Percentiles rank a stretch among this genome's conserved stretches.
Conservation (phyloP, 2,113 vertebrate species). For the Ondatra zibethicus region DNA sequence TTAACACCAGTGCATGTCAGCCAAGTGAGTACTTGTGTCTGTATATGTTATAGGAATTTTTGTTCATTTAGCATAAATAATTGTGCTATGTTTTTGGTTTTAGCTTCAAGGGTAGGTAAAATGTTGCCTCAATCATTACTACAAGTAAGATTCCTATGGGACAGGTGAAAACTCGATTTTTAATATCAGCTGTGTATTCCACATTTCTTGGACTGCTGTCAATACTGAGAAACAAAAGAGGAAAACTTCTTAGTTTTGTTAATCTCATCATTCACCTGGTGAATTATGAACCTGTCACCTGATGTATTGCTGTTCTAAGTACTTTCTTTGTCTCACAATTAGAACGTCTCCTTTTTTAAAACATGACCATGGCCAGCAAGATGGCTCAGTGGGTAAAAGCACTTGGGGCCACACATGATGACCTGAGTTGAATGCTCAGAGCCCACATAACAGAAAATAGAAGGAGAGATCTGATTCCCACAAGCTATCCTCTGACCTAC, state of each 20-base stretch:
- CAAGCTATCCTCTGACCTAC: not conserved
- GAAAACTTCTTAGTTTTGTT: constrained; percentile 38
- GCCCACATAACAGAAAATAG: not conserved
- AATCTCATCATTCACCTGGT: constrained; percentile 33
- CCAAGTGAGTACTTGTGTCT: constrained; percentile 90
- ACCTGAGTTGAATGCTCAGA: not conserved
- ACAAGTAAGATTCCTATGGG: not conserved
- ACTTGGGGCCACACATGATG: not conserved
- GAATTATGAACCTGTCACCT: not conserved
- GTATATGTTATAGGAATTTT: constrained; percentile 56
- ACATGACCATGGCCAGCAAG: not conserved
- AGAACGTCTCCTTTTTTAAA: not conserved
- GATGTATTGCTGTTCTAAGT: constrained; percentile 10
- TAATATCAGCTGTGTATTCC: not conserved
- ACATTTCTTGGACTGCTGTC: constrained; percentile 29
- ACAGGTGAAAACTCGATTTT: constrained; percentile 55
- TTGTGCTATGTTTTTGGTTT: constrained; percentile 49
- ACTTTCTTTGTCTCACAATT: constrained; percentile 15
- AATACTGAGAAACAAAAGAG: constrained; percentile 19
- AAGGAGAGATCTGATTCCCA: not conserved
- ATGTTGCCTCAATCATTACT: not conserved
- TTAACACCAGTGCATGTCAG: constrained; percentile 95
- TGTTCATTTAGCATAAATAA: constrained; percentile 42
- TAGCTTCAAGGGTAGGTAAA: constrained; percentile 28
- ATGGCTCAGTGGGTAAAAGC: not conserved